Evolutionary conservation across 1,140 invertebrate genomes (phyloP).

Genomic region (Zophobas morio): DNA sequence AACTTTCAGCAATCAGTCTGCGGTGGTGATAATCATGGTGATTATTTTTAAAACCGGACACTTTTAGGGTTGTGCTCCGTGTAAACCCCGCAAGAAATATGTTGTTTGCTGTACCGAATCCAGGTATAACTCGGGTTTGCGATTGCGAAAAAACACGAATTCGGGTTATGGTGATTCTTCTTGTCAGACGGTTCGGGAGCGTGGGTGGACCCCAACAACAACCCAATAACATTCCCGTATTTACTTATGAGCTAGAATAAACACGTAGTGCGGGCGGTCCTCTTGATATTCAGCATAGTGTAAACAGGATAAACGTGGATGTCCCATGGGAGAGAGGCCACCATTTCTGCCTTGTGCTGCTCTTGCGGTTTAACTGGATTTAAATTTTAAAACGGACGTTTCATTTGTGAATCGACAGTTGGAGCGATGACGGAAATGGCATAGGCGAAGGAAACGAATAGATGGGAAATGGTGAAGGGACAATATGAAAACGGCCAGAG

Average conservation of each 20-base stretch:
- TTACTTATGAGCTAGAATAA: constrained; percentile 45
- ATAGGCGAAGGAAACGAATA: constrained; percentile 10
- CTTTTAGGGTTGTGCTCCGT: no score
- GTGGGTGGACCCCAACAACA: constrained; percentile 20
- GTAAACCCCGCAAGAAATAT: no score
- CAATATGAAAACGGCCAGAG: not conserved
- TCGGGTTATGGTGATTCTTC: no score
- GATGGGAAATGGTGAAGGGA: not conserved
- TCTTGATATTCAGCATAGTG: constrained; percentile 45
- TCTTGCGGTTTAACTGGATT: constrained; percentile 42
- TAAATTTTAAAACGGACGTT: constrained; percentile 43
- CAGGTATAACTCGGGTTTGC: no score
- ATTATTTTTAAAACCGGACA: no score
- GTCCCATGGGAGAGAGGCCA: constrained; percentile 31
- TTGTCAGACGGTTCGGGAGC: not conserved
- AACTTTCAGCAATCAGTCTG: no score
- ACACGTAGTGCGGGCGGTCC: constrained; percentile 42
- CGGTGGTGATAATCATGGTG: no score
- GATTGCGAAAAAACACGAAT: no score
- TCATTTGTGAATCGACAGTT: constrained; percentile 25
- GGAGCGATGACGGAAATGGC: constrained; percentile 32
- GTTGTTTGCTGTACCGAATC: no score
- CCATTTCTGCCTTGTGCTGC: constrained; percentile 31
- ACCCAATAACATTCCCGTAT: constrained; percentile 46
- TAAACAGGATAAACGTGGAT: constrained; percentile 47